A percentile compares a stretch with the other conserved stretches of the same genome.
These are phyloP conservation scores for Venturia canescens DNA, from an alignment of 1,140 invertebrate species.

Conservation along the genomic window DNA sequence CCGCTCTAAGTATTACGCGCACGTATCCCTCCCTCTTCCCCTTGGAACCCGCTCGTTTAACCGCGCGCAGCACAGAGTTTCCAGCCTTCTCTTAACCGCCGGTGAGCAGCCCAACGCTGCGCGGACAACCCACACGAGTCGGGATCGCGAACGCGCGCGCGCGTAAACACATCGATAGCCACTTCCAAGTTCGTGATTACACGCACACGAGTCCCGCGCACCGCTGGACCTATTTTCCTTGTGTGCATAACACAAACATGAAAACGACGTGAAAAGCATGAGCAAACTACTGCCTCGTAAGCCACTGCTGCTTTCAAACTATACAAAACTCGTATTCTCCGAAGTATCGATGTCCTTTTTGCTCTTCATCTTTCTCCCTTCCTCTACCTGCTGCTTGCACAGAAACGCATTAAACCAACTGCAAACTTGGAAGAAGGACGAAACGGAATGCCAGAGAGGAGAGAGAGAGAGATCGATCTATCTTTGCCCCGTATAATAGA, in stretches of 20 bases:
- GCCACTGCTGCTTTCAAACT: neutral
- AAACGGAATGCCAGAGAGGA: too few species aligned
- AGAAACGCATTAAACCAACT: too few species aligned
- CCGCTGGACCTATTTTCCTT: neutral
- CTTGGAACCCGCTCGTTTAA: neutral
- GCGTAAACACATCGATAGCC: neutral
- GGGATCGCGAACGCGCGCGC: neutral
- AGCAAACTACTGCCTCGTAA: neutral
- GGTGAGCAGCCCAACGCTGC: neutral
- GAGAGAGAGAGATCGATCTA: too few species aligned
- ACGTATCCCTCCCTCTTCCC: neutral
- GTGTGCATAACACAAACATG: slow-evolving; percentile 1
- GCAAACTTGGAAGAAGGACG: too few species aligned
- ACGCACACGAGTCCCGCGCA: neutral
- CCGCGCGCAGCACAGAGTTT: neutral
- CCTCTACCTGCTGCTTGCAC: too few species aligned
- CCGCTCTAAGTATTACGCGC: slow-evolving; percentile 44
- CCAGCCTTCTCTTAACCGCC: neutral
- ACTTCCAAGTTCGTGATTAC: slow-evolving; percentile 29
- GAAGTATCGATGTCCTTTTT: neutral
- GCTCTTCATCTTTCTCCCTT: too few species aligned
- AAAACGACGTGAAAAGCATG: neutral
- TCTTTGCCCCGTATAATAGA: too few species aligned
- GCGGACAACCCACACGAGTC: neutral
- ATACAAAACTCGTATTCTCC: slow-evolving; percentile 3